Evolutionary conservation across 2,797 vertebrate genomes (phyloP).

Genomic region (Lithobates pipiens): DNA sequence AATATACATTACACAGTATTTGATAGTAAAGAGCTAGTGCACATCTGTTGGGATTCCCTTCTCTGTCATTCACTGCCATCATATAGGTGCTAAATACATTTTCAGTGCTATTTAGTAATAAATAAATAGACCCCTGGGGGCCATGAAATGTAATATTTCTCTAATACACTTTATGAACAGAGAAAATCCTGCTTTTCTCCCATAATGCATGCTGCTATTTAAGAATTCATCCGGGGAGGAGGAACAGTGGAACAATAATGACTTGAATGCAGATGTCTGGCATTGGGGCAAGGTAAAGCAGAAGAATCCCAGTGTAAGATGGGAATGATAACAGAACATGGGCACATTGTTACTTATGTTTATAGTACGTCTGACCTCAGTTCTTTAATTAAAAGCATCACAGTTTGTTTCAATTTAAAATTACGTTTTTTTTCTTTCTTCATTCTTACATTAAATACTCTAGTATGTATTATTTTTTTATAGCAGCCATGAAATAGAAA

Average conservation of each 20-base stretch:
- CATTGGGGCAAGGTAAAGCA: conserved; percentile 20
- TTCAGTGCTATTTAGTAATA: conserved; percentile 53
- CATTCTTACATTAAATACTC: too few relatives aligned
- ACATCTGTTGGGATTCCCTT: conserved; percentile 24
- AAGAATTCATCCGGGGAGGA: conserved; percentile 45
- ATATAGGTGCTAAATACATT: conserved; percentile 48
- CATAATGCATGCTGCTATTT: conserved; percentile 47
- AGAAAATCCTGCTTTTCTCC: conserved; percentile 45
- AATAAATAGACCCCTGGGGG: conserved; percentile 54
- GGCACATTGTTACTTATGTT: conserved; percentile 42
- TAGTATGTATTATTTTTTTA: too few relatives aligned
- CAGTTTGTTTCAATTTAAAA: background rate
- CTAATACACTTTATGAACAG: conserved; percentile 2
- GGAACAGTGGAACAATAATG: conserved; percentile 38
- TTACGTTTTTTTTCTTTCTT: too few relatives aligned
- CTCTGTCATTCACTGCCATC: background rate
- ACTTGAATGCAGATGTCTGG: conserved; percentile 51
- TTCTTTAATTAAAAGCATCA: conserved; percentile 7
- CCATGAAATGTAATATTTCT: conserved; percentile 50
- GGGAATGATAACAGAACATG: conserved; percentile 34
- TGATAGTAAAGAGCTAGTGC: background rate
- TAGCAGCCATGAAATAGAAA: too few relatives aligned
- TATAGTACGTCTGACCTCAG: conserved; percentile 28
- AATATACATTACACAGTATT: background rate
- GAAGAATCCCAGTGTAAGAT: conserved; percentile 14